A percentile compares a stretch with the other conserved stretches of the same genome.
Conservation (phyloP, 2,888 invertebrate genomes). For the Portevinia maculata region DNA sequence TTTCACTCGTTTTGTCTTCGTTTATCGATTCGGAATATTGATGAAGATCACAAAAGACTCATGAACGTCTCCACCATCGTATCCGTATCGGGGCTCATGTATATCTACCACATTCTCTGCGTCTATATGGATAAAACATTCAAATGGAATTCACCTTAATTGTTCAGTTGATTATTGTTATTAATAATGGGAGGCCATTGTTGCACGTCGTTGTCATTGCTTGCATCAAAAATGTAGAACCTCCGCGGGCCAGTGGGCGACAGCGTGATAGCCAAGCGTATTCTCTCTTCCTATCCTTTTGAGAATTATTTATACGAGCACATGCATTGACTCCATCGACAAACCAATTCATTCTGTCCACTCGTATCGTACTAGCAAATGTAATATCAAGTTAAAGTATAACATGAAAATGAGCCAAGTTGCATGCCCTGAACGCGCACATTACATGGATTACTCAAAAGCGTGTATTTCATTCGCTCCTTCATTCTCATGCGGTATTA, state of each 20-base stretch:
- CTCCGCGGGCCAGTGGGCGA: conserved; percentile 16
- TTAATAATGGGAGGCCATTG: conserved; percentile 73
- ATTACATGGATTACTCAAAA: conserved; percentile 52
- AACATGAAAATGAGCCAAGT: conserved; percentile 56
- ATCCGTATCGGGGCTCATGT: conserved; percentile 5
- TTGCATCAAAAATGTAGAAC: neutral
- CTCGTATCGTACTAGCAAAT: conserved; percentile 17
- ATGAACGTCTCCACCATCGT: conserved; percentile 37
- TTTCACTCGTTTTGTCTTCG: conserved; percentile 21
- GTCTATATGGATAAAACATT: conserved; percentile 52
- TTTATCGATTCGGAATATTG: conserved; percentile 63
- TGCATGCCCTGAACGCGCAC: conserved; percentile 28
- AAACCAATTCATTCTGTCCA: conserved; percentile 62
- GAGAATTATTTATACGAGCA: conserved; percentile 42
- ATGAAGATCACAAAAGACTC: conserved; percentile 69
- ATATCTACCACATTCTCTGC: neutral
- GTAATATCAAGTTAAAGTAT: conserved; percentile 69
- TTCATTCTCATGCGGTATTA: conserved; percentile 33
- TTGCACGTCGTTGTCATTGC: conserved; percentile 64
- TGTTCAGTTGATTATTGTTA: conserved; percentile 74
- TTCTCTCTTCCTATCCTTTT: conserved; percentile 44
- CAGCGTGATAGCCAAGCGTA: neutral
- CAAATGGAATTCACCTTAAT: conserved; percentile 73
- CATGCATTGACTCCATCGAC: conserved; percentile 67
- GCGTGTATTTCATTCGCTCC: conserved; percentile 51